phyloP scores from a whole-genome alignment of 1,140 invertebrate species.

The Hetaerina americana region DNA sequence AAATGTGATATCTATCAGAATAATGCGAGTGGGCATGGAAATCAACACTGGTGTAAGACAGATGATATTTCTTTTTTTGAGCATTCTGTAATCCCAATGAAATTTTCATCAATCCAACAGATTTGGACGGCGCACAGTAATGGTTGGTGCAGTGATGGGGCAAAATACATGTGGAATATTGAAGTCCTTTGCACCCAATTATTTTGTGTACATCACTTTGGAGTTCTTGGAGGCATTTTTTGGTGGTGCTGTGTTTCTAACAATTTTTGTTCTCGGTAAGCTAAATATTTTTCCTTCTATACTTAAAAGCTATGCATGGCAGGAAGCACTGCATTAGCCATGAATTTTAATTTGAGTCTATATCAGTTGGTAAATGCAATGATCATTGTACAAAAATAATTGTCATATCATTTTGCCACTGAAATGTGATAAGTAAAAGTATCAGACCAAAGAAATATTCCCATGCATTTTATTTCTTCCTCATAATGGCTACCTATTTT shows the following conservation, averaged over 20 bases:
- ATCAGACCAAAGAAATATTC: neutral
- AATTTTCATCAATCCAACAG: neutral
- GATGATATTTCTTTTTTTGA: neutral
- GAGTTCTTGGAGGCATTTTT: constrained; percentile 1
- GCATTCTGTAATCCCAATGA: neutral
- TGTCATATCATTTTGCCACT: too few relatives aligned
- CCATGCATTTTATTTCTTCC: neutral
- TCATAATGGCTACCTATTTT: neutral
- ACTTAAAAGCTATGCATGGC: neutral
- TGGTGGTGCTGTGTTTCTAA: neutral
- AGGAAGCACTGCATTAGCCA: neutral
- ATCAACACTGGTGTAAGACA: neutral
- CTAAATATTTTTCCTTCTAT: neutral
- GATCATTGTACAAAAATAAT: too few relatives aligned
- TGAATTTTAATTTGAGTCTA: neutral
- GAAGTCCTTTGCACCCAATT: neutral
- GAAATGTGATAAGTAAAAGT: neutral
- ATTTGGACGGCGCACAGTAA: neutral
- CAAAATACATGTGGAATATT: neutral
- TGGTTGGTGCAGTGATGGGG: neutral
- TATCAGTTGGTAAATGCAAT: neutral
- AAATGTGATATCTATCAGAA: neutral
- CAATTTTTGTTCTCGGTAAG: neutral
- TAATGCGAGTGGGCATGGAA: too few relatives aligned
- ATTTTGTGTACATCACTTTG: neutral